phyloP scores from a whole-genome alignment of 2,797 vertebrate species.

The Cossypha heuglini region DNA sequence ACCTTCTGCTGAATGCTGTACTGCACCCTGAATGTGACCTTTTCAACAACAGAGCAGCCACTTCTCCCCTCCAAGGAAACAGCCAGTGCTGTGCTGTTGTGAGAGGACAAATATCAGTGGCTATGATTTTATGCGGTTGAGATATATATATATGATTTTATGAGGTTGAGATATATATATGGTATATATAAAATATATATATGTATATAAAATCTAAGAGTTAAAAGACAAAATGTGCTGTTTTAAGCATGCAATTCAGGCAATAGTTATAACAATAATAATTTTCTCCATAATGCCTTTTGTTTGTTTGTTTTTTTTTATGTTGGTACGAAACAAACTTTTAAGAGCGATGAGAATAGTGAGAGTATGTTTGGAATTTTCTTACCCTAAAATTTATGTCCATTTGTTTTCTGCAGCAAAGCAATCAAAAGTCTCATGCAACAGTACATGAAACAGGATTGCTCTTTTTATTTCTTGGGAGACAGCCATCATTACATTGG shows the following conservation, averaged over 20 bases:
- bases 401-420: neutral
- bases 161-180: neutral
- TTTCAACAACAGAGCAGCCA: neutral
- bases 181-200: too few species aligned
- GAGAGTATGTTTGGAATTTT: neutral
- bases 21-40: neutral
- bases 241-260: neutral
- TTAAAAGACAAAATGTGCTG: neutral
- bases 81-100: neutral
- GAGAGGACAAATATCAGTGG: neutral
- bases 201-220: neutral
- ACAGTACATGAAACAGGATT: neutral
- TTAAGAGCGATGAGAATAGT: neutral
- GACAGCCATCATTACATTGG: neutral
- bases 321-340: neutral
- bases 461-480: constrained; percentile 33
- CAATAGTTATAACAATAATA: neutral
- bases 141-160: neutral
- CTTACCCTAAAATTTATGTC: neutral
- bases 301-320: neutral
- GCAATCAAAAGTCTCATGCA: neutral
- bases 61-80: neutral
- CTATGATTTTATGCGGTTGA: neutral
- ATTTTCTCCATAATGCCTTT: neutral
- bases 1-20: neutral